Percentiles rank a stretch among this genome's conserved stretches.
These are phyloP conservation scores for Pseudochirops cupreus DNA, from an alignment of 2,797 vertebrate genomes.

Conservation along the genomic window DNA sequence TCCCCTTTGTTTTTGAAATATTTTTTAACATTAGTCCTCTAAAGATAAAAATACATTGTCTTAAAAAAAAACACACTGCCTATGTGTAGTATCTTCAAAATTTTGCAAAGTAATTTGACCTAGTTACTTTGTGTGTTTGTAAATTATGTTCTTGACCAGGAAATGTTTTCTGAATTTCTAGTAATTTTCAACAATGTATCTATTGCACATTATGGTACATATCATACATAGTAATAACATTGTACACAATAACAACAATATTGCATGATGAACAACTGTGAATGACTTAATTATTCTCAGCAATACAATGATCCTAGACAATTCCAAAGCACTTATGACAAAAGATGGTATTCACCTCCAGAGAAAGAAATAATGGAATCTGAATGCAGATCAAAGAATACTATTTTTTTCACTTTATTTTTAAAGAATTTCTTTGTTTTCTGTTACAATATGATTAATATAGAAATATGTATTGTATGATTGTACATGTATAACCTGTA, in stretches of 20 bases:
- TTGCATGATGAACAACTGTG: neutral
- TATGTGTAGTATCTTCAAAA: slow-evolving; percentile 53
- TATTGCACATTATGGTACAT: neutral
- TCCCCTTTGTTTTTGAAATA: slow-evolving; percentile 76
- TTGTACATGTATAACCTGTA: neutral
- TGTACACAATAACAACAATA: neutral
- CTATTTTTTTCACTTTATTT: neutral
- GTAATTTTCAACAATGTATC: slow-evolving; percentile 62
- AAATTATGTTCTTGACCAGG: slow-evolving; percentile 63
- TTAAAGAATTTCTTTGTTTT: neutral
- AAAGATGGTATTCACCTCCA: neutral
- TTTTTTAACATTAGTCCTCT: slow-evolving; percentile 78
- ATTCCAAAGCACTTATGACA: neutral
- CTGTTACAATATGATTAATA: neutral
- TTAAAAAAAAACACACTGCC: slow-evolving; percentile 75
- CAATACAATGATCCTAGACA: neutral
- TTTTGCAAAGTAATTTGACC: slow-evolving; percentile 54
- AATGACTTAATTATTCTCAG: neutral
- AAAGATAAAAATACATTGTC: slow-evolving; percentile 78
- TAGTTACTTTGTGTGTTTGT: slow-evolving; percentile 60
- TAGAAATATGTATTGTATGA: neutral
- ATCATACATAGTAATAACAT: neutral
- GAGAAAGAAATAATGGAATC: neutral
- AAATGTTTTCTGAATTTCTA: slow-evolving; percentile 60
- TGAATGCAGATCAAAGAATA: neutral